Evolutionary conservation across 2,797 vertebrate genomes (phyloP).

Genomic region (Perodicticus potto): DNA sequence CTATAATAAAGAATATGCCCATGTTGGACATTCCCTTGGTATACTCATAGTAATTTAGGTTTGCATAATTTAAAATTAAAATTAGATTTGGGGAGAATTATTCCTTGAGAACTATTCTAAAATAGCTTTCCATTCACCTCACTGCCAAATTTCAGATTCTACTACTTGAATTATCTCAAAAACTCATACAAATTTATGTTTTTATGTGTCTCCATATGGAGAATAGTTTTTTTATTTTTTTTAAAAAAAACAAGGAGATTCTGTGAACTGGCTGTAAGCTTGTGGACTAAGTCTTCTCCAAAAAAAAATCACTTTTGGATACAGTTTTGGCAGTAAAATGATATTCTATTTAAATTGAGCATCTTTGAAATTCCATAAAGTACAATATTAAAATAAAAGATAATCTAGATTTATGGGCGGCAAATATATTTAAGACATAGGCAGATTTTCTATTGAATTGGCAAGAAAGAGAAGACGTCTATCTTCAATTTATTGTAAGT

Average conservation of each 20-base stretch:
- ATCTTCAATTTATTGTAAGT: not conserved
- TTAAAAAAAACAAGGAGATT: constrained; percentile 18
- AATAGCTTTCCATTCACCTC: constrained; percentile 64
- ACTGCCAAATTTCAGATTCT: constrained; percentile 59
- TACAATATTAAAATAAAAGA: not conserved
- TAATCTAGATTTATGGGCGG: not conserved
- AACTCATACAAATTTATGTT: constrained; percentile 68
- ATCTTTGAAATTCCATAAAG: constrained; percentile 18
- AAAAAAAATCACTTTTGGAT: constrained; percentile 24
- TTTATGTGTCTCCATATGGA: constrained; percentile 43
- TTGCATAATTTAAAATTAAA: constrained; percentile 69
- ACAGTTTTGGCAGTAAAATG: constrained; percentile 32
- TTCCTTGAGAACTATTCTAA: constrained; percentile 63
- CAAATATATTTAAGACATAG: not conserved
- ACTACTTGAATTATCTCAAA: constrained; percentile 64
- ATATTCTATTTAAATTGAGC: not conserved
- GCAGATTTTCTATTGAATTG: not conserved
- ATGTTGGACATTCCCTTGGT: not conserved
- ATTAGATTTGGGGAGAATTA: constrained; percentile 57
- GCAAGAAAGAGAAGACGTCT: not conserved
- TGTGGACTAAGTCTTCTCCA: not conserved
- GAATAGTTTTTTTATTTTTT: not conserved
- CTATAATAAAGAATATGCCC: not conserved
- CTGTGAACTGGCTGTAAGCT: constrained; percentile 39
- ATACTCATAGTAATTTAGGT: not conserved